These are phyloP conservation scores for Pseudolaguvia tuberculata DNA, from an alignment of 2,113 vertebrate species.

Conservation along the genomic window DNA sequence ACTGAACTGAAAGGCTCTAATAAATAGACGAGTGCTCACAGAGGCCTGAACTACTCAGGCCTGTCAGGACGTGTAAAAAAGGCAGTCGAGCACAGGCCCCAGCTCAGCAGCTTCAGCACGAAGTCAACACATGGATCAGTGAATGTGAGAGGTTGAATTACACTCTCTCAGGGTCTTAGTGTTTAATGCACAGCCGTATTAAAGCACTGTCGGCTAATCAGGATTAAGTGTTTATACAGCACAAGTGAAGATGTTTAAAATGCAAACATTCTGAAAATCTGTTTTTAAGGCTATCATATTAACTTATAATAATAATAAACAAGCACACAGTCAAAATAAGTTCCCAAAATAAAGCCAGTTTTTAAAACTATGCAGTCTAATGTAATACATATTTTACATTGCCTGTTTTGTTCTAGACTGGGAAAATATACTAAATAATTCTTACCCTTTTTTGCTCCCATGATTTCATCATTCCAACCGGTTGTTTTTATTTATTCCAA, in stretches of 20 bases:
- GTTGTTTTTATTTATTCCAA: conserved; percentile 33
- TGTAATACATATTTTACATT: too few relatives aligned
- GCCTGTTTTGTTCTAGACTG: background rate
- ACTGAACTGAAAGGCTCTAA: conserved; percentile 68
- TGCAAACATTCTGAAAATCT: too few relatives aligned
- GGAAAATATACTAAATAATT: background rate
- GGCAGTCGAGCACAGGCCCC: conserved; percentile 30
- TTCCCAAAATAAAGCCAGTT: background rate
- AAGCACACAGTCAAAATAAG: background rate
- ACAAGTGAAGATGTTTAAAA: too few relatives aligned
- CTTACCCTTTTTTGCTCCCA: background rate
- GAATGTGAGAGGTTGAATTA: conserved; percentile 27
- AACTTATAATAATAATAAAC: too few relatives aligned
- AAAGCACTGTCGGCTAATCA: conserved; percentile 13
- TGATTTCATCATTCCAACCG: conserved; percentile 34
- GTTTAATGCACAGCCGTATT: conserved; percentile 12
- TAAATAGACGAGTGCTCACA: conserved; percentile 61
- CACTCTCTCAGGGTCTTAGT: conserved; percentile 21
- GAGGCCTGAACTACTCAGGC: conserved; percentile 66
- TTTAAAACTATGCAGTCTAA: background rate
- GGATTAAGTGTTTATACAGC: conserved; percentile 13
- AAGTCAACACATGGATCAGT: conserved; percentile 45
- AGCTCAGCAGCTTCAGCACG: conserved; percentile 19
- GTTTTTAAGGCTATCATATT: too few relatives aligned
- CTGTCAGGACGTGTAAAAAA: conserved; percentile 73